These are phyloP conservation scores for Ceratotherium simum DNA, from an alignment of 2,113 vertebrate genomes.

Conservation along the genomic window DNA sequence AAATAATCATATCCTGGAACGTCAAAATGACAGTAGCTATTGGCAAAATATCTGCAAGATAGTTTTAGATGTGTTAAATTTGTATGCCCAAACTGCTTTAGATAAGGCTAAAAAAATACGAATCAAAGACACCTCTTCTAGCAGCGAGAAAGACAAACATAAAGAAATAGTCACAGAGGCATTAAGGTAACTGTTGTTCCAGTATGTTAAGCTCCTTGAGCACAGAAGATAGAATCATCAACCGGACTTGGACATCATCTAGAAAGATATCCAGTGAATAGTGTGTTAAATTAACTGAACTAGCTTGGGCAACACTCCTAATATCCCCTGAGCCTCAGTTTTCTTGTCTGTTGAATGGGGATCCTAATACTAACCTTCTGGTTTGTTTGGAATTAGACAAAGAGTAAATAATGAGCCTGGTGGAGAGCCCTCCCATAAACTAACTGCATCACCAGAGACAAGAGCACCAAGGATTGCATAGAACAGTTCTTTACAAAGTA, in stretches of 20 bases:
- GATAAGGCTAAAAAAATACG: not conserved
- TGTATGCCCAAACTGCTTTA: not conserved
- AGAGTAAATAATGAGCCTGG: not conserved
- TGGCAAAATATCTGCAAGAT: not conserved
- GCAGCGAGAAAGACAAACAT: not conserved
- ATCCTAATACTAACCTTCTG: not conserved
- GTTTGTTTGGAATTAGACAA: not conserved
- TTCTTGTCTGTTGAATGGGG: not conserved
- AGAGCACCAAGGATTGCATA: not conserved
- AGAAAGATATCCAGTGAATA: not conserved
- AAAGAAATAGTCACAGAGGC: not conserved
- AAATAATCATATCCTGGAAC: not conserved
- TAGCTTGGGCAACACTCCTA: not conserved
- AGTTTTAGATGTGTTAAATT: not conserved
- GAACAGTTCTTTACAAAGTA: not conserved
- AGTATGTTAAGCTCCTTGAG: not conserved
- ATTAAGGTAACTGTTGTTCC: not conserved
- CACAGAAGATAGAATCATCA: not conserved
- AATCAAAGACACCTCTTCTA: not conserved
- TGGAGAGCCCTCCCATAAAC: not conserved
- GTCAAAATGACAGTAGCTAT: not conserved
- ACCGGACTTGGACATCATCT: not conserved
- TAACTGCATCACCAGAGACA: rapidly evolving
- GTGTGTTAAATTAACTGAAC: not conserved
- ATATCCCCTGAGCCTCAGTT: not conserved